Evolutionary conservation across 2,113 vertebrate genomes (phyloP).

Genomic region (Leptobrachium ailaonicum): DNA sequence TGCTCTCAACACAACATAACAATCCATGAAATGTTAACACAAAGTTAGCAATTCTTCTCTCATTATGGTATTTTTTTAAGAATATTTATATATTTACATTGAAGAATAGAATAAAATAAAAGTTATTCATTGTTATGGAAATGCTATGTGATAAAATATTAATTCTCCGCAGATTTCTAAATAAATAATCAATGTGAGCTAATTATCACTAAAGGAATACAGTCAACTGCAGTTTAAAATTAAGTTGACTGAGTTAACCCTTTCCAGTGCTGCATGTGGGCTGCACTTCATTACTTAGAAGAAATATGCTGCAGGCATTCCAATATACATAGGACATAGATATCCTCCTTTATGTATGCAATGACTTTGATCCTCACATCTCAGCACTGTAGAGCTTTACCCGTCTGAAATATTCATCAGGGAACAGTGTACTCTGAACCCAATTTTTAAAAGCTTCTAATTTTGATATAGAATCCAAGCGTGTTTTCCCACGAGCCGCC

Average conservation of each 20-base stretch:
- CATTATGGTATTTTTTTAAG: too few relatives aligned
- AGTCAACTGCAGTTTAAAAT: neutral
- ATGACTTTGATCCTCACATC: conserved; percentile 19
- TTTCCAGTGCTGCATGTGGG: neutral
- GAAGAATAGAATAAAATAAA: too few relatives aligned
- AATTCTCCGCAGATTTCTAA: neutral
- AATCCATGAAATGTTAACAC: too few relatives aligned
- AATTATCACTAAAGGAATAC: neutral
- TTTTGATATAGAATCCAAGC: conserved; percentile 43
- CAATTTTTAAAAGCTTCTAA: conserved; percentile 47
- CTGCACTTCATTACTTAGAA: neutral
- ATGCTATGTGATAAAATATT: neutral
- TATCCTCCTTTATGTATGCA: neutral
- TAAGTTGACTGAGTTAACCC: neutral
- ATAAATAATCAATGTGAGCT: neutral
- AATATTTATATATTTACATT: too few relatives aligned
- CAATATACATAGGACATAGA: neutral
- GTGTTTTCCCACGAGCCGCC: conserved; percentile 32
- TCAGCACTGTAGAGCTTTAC: conserved; percentile 9
- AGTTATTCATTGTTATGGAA: too few relatives aligned
- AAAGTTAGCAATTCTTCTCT: too few relatives aligned
- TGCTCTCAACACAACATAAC: too few relatives aligned
- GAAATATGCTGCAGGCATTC: neutral
- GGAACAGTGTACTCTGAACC: conserved; percentile 40
- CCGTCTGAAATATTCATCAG: conserved; percentile 37